These are phyloP conservation scores for Ardeotis arabs DNA, from an alignment of 2,113 vertebrate genomes.

Conservation along the genomic window DNA sequence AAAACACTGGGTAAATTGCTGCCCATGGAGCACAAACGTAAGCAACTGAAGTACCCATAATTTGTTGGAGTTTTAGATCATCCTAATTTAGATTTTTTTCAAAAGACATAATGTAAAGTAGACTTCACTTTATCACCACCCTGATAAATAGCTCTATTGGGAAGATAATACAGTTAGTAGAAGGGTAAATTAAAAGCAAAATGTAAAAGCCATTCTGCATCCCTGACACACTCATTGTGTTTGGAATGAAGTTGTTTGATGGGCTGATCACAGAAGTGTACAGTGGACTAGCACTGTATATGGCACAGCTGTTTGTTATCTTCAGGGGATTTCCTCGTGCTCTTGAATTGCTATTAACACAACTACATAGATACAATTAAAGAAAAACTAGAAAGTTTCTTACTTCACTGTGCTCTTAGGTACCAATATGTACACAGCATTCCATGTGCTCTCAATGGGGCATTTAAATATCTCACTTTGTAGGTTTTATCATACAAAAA, in stretches of 20 bases:
- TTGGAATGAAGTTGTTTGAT: not conserved
- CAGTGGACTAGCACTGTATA: not conserved
- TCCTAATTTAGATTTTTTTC: slow-evolving; percentile 64
- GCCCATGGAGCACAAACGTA: slow-evolving; percentile 60
- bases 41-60: slow-evolving; percentile 63
- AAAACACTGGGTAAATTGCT: slow-evolving; percentile 64
- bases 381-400: not conserved
- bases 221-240: not conserved
- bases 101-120: slow-evolving; percentile 55
- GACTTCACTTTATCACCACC: slow-evolving; percentile 27
- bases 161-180: slow-evolving; percentile 38
- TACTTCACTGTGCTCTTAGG: not conserved
- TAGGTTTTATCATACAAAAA: not conserved
- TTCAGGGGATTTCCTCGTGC: not conserved
- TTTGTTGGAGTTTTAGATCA: slow-evolving; percentile 57
- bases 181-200: slow-evolving; percentile 35
- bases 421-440: not conserved
- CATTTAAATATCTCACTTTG: not conserved
- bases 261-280: not conserved
- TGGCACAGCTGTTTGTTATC: not conserved
- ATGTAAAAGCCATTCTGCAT: not conserved
- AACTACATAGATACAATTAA: not conserved
- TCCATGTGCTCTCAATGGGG: not conserved
- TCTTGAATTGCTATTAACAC: not conserved
- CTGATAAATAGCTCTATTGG: slow-evolving; percentile 28